Percentiles rank a stretch among this genome's conserved stretches.
These are phyloP conservation scores for Lordiphosa collinella DNA, from an alignment of 1,140 invertebrate species.

Conservation along the genomic window DNA sequence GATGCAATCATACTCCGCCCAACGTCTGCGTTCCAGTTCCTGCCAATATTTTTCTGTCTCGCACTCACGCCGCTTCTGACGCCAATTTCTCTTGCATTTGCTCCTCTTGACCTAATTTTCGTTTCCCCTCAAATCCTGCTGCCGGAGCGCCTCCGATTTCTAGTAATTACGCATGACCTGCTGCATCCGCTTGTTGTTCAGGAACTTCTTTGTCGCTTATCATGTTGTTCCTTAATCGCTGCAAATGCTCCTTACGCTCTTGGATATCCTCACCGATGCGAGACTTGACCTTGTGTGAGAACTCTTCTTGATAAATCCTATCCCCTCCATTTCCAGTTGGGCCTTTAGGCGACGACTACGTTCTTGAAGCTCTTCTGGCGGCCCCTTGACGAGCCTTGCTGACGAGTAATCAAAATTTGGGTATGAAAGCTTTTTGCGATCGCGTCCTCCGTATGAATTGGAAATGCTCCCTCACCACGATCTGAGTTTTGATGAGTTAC, in stretches of 20 bases:
- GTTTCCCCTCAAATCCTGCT: constrained; percentile 46
- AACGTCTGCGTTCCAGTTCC: constrained; percentile 50
- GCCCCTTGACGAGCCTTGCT: too few species aligned
- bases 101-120: constrained; percentile 52
- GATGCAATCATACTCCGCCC: constrained; percentile 38
- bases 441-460: too few species aligned
- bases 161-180: constrained; percentile 64
- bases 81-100: constrained; percentile 61
- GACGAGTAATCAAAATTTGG: too few species aligned
- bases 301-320: constrained; percentile 61
- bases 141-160: constrained; percentile 59
- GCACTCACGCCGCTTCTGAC: constrained; percentile 37
- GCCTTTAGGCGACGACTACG: constrained; percentile 38
- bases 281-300: constrained; percentile 57
- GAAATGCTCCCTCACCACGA: too few species aligned
- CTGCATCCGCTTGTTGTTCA: constrained; percentile 52
- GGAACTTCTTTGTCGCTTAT: constrained; percentile 39
- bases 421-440: too few species aligned
- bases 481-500: too few species aligned
- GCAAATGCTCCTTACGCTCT: constrained; percentile 50
- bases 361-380: too few species aligned
- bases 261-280: constrained; percentile 64
- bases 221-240: constrained; percentile 49
- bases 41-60: constrained; percentile 52
- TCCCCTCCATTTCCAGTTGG: constrained; percentile 62